Evolutionary conservation across 1,140 invertebrate genomes (phyloP).

Genomic region (Eupeodes corollae): DNA sequence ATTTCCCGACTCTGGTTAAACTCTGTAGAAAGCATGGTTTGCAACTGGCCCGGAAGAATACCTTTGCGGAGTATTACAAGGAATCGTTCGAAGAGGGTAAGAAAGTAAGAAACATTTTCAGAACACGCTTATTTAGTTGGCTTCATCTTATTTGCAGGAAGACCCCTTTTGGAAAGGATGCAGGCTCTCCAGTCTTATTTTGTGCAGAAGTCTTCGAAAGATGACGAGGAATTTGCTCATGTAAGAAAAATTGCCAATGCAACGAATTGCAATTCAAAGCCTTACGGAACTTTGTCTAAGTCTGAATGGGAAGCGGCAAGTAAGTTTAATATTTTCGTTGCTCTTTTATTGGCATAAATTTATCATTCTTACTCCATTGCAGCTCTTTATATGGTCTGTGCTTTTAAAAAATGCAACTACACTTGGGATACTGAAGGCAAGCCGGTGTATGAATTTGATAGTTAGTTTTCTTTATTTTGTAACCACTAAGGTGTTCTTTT

Average conservation of each 20-base stretch:
- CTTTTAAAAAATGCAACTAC: constrained; percentile 66
- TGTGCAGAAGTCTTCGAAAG: constrained; percentile 39
- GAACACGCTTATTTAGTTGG: background rate
- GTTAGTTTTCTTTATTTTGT: too few relatives aligned
- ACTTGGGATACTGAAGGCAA: constrained; percentile 51
- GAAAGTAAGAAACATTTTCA: too few relatives aligned
- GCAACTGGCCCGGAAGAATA: constrained; percentile 57
- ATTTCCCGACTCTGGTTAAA: constrained; percentile 77
- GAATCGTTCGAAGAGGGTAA: constrained; percentile 50
- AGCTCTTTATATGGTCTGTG: constrained; percentile 78
- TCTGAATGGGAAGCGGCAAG: constrained; percentile 90
- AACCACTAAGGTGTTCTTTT: too few relatives aligned
- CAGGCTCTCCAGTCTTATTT: constrained; percentile 62
- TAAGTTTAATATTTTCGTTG: constrained; percentile 41
- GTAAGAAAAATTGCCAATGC: constrained; percentile 41
- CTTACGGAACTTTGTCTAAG: constrained; percentile 69
- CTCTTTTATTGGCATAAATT: background rate
- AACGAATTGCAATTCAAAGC: constrained; percentile 35
- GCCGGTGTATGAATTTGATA: constrained; percentile 40
- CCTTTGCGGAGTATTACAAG: constrained; percentile 74
- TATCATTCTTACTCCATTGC: constrained; percentile 39
- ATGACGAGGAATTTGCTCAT: constrained; percentile 60
- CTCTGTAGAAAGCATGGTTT: constrained; percentile 73
- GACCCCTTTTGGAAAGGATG: constrained; percentile 59
- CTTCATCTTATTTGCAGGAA: constrained; percentile 10